Percentiles rank a stretch among this genome's conserved stretches.
phyloP scores from a whole-genome alignment of 2,888 invertebrate genomes.

The Dicycla oo region DNA sequence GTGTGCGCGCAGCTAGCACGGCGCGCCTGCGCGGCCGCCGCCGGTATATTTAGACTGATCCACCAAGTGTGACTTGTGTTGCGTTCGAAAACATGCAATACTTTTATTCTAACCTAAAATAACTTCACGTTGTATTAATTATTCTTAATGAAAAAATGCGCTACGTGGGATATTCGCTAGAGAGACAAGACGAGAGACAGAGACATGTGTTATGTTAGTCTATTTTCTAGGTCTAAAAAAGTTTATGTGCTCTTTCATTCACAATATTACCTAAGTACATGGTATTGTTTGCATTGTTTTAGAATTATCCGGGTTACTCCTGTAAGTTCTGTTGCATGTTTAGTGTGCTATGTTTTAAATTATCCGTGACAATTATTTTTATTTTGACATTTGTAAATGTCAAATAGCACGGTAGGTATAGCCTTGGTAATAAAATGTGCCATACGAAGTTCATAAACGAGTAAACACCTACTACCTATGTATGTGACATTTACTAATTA shows the following conservation, averaged over 20 bases:
- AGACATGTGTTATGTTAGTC: constrained; percentile 21
- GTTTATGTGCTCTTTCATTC: background rate
- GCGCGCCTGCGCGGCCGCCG: constrained; percentile 84
- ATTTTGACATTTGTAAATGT: constrained; percentile 18
- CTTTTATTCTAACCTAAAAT: constrained; percentile 74
- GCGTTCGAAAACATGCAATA: constrained; percentile 77
- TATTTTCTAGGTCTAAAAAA: background rate
- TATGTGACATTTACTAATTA: background rate
- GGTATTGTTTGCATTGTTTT: background rate
- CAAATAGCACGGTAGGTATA: background rate
- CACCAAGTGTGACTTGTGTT: constrained; percentile 80
- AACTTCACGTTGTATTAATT: constrained; percentile 65
- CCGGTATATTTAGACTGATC: constrained; percentile 89
- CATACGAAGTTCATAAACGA: background rate
- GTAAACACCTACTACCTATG: background rate
- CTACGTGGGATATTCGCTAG: constrained; percentile 57
- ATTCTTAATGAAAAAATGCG: constrained; percentile 58
- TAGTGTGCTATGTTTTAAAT: background rate
- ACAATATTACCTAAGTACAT: background rate
- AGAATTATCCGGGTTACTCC: background rate
- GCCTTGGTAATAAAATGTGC: constrained; percentile 5
- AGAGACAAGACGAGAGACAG: no score
- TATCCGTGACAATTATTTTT: background rate
- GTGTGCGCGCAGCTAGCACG: constrained; percentile 77
- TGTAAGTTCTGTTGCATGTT: background rate